phyloP scores from a whole-genome alignment of 2,797 vertebrate genomes.

The Lacerta bilineata region DNA sequence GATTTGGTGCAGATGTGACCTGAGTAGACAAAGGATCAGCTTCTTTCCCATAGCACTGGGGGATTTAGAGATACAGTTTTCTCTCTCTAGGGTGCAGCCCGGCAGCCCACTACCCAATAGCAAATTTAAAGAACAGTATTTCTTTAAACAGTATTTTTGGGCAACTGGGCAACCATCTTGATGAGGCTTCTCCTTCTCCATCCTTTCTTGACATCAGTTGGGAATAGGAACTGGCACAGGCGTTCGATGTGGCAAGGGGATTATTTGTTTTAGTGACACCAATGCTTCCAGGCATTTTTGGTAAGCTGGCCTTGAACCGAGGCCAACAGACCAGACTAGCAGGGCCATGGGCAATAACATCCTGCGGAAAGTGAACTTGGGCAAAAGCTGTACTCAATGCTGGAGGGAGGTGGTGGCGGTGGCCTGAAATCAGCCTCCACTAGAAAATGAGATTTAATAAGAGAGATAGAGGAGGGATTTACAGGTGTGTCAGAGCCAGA shows the following conservation, averaged over 20 bases:
- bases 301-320: not conserved
- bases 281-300: not conserved
- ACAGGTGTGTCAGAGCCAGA: constrained; percentile 19
- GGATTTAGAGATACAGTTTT: not conserved
- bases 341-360: constrained; percentile 23
- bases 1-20: too few relatives aligned
- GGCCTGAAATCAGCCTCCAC: constrained; percentile 26
- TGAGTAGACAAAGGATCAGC: not conserved
- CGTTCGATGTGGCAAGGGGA: constrained; percentile 3
- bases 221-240: not conserved
- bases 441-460: constrained; percentile 32
- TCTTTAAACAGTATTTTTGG: constrained; percentile 26
- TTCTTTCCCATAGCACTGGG: not conserved
- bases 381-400: not conserved
- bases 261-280: not conserved
- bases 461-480: constrained; percentile 35
- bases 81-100: not conserved
- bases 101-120: not conserved
- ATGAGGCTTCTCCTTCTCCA: accelerated
- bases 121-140: constrained; percentile 32
- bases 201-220: constrained; percentile 31
- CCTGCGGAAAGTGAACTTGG: constrained; percentile 24
- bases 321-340: constrained; percentile 21
- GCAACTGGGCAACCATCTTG: constrained; percentile 14
- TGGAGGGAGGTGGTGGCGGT: not conserved